Base-by-base conservation (phyloP, 2,797 vertebrate genomes). In the Silurus lanzhouensis region DNA sequence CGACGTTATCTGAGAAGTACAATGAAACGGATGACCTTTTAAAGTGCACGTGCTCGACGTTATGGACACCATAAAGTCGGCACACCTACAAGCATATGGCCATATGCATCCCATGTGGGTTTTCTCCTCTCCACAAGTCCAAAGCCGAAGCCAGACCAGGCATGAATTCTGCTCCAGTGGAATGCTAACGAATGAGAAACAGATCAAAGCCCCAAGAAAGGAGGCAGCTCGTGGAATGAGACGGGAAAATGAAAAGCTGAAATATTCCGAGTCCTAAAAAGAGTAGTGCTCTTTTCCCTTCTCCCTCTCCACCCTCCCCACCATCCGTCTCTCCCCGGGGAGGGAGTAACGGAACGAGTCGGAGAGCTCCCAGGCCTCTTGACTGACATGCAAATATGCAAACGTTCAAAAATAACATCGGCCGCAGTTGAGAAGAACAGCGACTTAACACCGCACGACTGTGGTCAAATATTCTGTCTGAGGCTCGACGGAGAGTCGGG, bases 221-320 rank as follows among this genome's bases (percentile, higher is more conserved):
- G 93, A 91, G 93, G 92, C 92, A 95, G 91, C 88, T 90, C 88
- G 92, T 91, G 72, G 92, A 94, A 92, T 89, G 88, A 92, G 89
- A 92, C 88, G 93, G 83, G 93, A 93, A 94, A 96, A 97, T 94
- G 94, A 93, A 95, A 96, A 96, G 95, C 95, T 97, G 95, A 96
- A 97, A 97, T 97, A 97, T 96, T 96, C 96, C 96, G 95, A 93
- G 92, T 92, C 93, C 95, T 96, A 95, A 96, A 96, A 97, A 96
- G 93, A 96, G 94, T 91, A 94, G 93, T 91, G 90, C 91, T 85
- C 90, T 89, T 90, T 92, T 92, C 94, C 91, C 93, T 92, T 94
- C 93, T 92, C 25, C 15, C 17, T 13, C 61, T 19, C 68, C 57
- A 38, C 80, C 20, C 70, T 58, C 38, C 66, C 64, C 63, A 25